Conservation (phyloP, 1,140 invertebrate genomes). For the Drosophila sechellia region DNA sequence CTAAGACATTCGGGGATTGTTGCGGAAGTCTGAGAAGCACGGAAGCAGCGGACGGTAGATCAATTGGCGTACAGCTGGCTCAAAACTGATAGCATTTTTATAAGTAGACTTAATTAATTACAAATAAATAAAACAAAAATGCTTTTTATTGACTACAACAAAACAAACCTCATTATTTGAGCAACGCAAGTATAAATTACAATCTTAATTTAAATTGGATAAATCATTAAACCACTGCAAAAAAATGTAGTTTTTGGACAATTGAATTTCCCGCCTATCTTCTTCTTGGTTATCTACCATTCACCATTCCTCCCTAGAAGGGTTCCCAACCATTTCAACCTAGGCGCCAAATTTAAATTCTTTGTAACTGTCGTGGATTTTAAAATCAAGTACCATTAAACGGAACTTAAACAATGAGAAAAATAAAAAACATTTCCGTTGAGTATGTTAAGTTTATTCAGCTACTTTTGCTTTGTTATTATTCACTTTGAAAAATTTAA, state of each 20-base stretch:
- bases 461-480: slow-evolving; percentile 78
- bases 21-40: neutral
- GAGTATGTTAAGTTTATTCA: slow-evolving; percentile 48
- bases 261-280: no score
- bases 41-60: slow-evolving; percentile 24
- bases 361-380: no score
- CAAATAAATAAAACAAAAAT: slow-evolving; percentile 47
- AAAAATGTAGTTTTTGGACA: no score
- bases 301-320: neutral
- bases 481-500: slow-evolving; percentile 81
- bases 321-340: neutral
- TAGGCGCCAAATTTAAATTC: neutral
- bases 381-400: neutral
- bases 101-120: slow-evolving; percentile 52
- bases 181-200: no score
- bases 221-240: no score
- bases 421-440: neutral
- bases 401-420: neutral
- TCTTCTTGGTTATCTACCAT: neutral
- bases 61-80: slow-evolving; percentile 47
- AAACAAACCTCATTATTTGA: neutral
- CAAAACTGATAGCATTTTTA: slow-evolving; percentile 55
- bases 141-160: slow-evolving; percentile 29
- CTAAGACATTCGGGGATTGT: neutral
- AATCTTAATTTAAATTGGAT: no score